Evolutionary conservation across 2,888 invertebrate genomes (phyloP).

Genomic region (Melieria crassipennis): DNA sequence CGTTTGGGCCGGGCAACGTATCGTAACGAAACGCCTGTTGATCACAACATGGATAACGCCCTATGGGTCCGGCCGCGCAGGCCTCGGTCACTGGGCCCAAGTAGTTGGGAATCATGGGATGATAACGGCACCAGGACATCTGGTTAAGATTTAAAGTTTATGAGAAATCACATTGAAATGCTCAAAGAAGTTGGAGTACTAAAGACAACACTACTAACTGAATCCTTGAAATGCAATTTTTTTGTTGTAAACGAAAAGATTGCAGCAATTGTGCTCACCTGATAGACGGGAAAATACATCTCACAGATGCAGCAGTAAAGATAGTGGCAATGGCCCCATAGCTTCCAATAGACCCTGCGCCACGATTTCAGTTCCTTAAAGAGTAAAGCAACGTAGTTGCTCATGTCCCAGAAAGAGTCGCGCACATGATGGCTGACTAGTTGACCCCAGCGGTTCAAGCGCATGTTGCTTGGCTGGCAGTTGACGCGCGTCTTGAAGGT

Average conservation of each 20-base stretch:
- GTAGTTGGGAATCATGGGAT: conserved; percentile 81
- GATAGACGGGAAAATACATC: conserved; percentile 78
- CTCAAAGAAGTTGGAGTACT: neutral
- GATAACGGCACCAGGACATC: conserved; percentile 84
- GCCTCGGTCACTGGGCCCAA: conserved; percentile 72
- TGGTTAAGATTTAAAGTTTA: conserved; percentile 50
- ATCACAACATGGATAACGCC: conserved; percentile 88
- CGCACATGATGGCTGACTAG: conserved; percentile 77
- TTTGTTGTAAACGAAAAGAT: neutral
- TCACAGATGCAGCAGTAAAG: conserved; percentile 84
- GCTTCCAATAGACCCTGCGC: conserved; percentile 92
- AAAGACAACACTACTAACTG: neutral
- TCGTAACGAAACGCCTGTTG: conserved; percentile 76
- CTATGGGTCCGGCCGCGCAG: conserved; percentile 75
- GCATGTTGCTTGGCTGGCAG: conserved; percentile 77
- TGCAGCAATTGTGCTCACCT: conserved; percentile 58
- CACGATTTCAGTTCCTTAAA: conserved; percentile 85
- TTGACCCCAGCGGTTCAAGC: conserved; percentile 78
- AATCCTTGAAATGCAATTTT: neutral
- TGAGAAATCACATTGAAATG: neutral
- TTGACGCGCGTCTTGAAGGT: conserved; percentile 77
- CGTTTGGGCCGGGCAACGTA: conserved; percentile 63
- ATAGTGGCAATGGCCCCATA: conserved; percentile 93
- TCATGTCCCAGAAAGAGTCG: conserved; percentile 83
- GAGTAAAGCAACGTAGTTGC: conserved; percentile 79